Conservation (phyloP, 1,140 invertebrate genomes). For the Conus betulinus region DNA sequence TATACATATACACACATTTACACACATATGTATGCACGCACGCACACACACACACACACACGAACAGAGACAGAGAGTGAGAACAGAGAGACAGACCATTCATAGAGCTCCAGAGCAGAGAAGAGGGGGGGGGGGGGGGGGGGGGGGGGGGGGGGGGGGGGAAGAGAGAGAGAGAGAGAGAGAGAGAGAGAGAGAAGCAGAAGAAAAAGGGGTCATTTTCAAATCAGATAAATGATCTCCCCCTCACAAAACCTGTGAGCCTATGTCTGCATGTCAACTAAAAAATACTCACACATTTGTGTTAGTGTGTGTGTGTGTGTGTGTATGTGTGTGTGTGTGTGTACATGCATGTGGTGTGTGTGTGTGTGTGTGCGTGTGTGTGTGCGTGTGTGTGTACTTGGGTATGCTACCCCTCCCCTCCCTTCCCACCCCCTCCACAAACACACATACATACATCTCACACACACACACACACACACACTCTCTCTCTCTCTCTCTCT, state of each 20-base stretch:
- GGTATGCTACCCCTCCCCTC: background rate
- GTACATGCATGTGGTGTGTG: background rate
- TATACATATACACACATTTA: no score
- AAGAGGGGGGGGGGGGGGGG: constrained; percentile 21
- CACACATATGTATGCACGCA: no score
- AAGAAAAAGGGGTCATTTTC: no score
- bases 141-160: constrained; percentile 34
- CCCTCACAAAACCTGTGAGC: background rate
- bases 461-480: no score
- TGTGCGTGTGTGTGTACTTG: background rate
- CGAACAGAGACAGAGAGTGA: no score
- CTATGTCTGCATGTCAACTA: background rate
- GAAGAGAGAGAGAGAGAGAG: constrained; percentile 41
- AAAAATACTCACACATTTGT: background rate
- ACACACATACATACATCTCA: no score
- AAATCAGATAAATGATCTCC: background rate
- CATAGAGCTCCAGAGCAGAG: background rate
- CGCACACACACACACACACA: no score
- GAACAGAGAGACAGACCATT: no score
- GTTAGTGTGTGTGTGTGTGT: constrained; percentile 11
- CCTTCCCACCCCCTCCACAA: no score
- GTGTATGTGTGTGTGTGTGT: constrained; percentile 12
- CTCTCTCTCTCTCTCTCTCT: no score
- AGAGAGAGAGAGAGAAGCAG: background rate
- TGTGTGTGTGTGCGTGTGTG: background rate